Base-by-base conservation (phyloP, 2,888 invertebrate species). In the Drosophila atripex region DNA sequence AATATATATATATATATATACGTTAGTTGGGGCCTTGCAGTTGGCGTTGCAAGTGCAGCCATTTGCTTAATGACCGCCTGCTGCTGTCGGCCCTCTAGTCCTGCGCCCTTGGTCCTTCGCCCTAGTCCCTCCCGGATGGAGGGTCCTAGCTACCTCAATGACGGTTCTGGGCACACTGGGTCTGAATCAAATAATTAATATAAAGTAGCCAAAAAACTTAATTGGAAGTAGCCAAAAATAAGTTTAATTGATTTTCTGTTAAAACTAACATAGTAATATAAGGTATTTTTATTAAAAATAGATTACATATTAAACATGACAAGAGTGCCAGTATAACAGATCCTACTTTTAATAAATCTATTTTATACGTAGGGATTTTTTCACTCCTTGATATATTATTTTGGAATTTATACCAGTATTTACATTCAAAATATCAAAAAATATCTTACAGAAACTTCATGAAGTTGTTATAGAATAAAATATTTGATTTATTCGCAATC, bases 31-130 rank as follows among this genome's bases (percentile, higher is more conserved):
- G 52, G 55, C 70, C 61, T 57, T 79, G 65, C 86, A 75, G 70
- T 75, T 53, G 72, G 66, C 55, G 64, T 39, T 77, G 73, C 77
- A 86, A 88, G 78, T 88, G 86, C 84, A 88, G 78, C 88, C 82
- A 82, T 82, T 82, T 82, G 88, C 82, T 83, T 87, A 82, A 82
- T 82, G 88, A 82, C 86, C 82, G 88, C 74, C 82, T 85, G 87
- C 69, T 78, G 58, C 76, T 53, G 77, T 50, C 53, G 28, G 50
- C 38, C 49, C 32, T 52, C 35, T 50, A 35, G 58, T 28, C 39
- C 18, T 18, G 18, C 18, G 18, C 18, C 18, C 28, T 9, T 30
- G 16, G 57, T 28, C 59, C 58, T 57, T 25, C 18, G 59, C 11
- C 38, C 60, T 16, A 25, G 32, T 16, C 38, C 23, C 16, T 38